Conservation (phyloP, 2,888 invertebrate genomes). For the Monochamus alternatus region DNA sequence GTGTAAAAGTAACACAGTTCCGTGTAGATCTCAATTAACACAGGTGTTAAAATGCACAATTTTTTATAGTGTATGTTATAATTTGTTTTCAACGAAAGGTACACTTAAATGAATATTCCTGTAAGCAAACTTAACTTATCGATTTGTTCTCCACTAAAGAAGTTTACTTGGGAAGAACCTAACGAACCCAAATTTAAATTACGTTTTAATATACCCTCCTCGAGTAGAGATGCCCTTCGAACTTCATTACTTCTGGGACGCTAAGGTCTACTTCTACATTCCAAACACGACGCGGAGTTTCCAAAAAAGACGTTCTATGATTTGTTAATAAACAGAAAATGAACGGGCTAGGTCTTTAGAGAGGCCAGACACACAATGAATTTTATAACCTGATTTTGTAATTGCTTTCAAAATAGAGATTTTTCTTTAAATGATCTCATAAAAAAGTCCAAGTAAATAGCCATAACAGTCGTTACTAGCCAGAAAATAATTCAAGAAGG, state of each 20-base stretch:
- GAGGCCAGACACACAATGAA: not conserved
- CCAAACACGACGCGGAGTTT: not conserved
- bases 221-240: not conserved
- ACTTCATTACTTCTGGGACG: slow-evolving; percentile 1
- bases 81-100: no score
- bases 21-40: no score
- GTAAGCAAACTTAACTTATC: not conserved
- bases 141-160: not conserved
- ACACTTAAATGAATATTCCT: no score
- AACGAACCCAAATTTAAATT: not conserved
- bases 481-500: not conserved
- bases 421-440: not conserved
- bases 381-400: no score
- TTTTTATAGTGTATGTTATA: no score
- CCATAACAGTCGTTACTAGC: not conserved
- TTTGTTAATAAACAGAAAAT: not conserved
- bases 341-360: not conserved
- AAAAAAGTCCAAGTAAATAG: not conserved
- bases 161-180: not conserved
- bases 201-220: slow-evolving; percentile 4
- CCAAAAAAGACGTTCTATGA: not conserved
- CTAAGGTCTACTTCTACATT: not conserved
- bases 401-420: not conserved
- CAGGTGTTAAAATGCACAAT: no score
- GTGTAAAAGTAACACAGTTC: no score